Base-by-base conservation (phyloP, 1,140 invertebrate genomes). In the Glossosoma conforme region DNA sequence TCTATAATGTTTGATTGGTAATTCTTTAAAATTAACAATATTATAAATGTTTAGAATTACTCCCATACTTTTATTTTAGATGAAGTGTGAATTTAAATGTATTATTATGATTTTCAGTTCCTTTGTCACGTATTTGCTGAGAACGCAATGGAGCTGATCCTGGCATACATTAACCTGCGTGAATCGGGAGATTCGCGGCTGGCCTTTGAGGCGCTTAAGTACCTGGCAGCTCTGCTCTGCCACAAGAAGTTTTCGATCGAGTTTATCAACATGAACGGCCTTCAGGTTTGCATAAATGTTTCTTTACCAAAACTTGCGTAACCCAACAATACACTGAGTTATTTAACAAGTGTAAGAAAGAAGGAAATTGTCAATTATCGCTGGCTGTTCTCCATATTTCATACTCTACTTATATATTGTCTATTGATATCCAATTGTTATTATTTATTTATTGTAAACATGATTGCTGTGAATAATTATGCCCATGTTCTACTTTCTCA, bases 221-320 rank as follows among this genome's bases (percentile, higher is more conserved):
- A 97, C 70, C 74, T 98, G 2, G 89, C 93, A 0, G 89, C 93
- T 1, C 68, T 98, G 33, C 75, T 98, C 0, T 97, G 93, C 62
- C 95, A 98, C 68, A 98, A 97, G 70, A 98, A 97, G 68, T 97
- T 98, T 75, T 91, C 92, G 0, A 84, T 97, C 8, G 93, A 98
- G 67, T 98, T 98, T 69, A 83, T 98, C 10, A 82, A 86, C 44
- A 80, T 84, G 59, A 85, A 86, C 28, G 93, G 93, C 2, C 65
- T 97, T 35, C 86, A 91, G 74, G 82, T 83, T 50, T 61, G 22
- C 17, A n/a, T n/a, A n/a, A n/a, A n/a, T n/a, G n/a, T n/a, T n/a
- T n/a, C n/a, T n/a, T n/a, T n/a, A n/a, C n/a, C n/a, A n/a, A n/a
- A n/a, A n/a, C n/a, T n/a, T n/a, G n/a, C n/a, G n/a, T n/a, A n/a